Evolutionary conservation across 1,140 invertebrate genomes (phyloP), one percentile per base, ranked within the genome.

Genomic region (Gryon sp.): DNA sequence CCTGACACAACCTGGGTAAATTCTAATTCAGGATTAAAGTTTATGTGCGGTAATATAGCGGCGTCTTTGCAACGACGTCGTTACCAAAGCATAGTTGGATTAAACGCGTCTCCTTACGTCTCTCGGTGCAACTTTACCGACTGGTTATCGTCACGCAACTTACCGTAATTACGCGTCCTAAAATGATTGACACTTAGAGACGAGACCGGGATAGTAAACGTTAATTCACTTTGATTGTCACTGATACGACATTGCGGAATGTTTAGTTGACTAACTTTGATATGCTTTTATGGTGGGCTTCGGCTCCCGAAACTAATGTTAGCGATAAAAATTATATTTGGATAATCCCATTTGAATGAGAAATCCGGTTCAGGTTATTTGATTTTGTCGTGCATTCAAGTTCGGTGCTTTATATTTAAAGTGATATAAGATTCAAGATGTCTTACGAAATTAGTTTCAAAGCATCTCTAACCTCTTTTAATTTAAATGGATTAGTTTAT

Each of bases 1-100:
- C 50, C 32, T 19, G 38, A 14, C 15, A 63, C 15, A 38, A 62
- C 41, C 41, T 45, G 20, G 40, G 62, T 24, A 65, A 78, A 80
- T 85, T 82, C 80, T 84, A 82, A 84, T 83, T 83, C 60, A 63
- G 83, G 76, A 86, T 85, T 83, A 82, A 83, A 75, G 82, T 85
- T 85, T 82, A 83, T 75, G 80, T 68, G 16, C 46, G 63, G 78
- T 73, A 83, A 84, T 86, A 81, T 83, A 78, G 78, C 72, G 78
- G 73, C 80, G 75, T 59, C 43, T 70, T 57, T 75, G 66, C 80
- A 73, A 79, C 76, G 75, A 82, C 72, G 80, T 84, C 83, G 77
- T 84, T 85, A 83, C 80, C 78, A 52, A 45, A 69, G 76, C 77
- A 68, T 80, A 83, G 84, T 83, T 81, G 82, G 84, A 84, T 85